Conservation (phyloP, 2,888 invertebrate species). For the Lottia scabra region DNA sequence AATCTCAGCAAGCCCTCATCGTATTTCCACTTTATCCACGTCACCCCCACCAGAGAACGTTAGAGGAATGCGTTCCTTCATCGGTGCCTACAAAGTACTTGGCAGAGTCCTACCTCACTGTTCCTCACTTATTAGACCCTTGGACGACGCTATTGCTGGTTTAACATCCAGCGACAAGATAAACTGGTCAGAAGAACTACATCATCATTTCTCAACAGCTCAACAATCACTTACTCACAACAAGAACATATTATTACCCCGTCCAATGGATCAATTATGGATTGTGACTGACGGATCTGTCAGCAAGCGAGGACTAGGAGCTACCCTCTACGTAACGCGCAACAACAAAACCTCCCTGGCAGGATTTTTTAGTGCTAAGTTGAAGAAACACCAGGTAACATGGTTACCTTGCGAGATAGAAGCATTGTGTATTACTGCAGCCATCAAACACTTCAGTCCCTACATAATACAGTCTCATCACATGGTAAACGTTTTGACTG, state of each 20-base stretch:
- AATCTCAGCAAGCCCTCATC: slow-evolving; percentile 33
- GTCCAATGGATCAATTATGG: slow-evolving; percentile 12
- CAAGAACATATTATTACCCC: slow-evolving; percentile 27
- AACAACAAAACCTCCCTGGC: slow-evolving; percentile 25
- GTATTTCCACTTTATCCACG: slow-evolving; percentile 26
- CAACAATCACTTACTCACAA: background rate
- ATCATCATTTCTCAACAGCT: slow-evolving; percentile 6
- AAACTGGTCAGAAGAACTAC: slow-evolving; percentile 23
- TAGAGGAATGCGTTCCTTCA: slow-evolving; percentile 32
- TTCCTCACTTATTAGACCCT: slow-evolving; percentile 15
- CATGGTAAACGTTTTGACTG: no score
- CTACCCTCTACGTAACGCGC: slow-evolving; percentile 36
- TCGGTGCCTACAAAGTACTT: slow-evolving; percentile 37
- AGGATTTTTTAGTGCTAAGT: slow-evolving; percentile 44
- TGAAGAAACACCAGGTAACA: slow-evolving; percentile 40
- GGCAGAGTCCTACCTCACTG: slow-evolving; percentile 26
- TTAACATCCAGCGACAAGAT: no score
- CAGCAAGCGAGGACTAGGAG: slow-evolving; percentile 31
- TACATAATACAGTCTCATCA: slow-evolving; percentile 26
- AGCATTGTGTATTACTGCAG: slow-evolving; percentile 39
- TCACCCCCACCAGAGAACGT: slow-evolving; percentile 30
- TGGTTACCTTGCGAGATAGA: slow-evolving; percentile 28
- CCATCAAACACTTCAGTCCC: no score
- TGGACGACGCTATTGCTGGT: slow-evolving; percentile 25
- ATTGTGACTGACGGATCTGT: no score